Base-by-base conservation (phyloP, 2,888 invertebrate genomes). In the Noctua janthe region DNA sequence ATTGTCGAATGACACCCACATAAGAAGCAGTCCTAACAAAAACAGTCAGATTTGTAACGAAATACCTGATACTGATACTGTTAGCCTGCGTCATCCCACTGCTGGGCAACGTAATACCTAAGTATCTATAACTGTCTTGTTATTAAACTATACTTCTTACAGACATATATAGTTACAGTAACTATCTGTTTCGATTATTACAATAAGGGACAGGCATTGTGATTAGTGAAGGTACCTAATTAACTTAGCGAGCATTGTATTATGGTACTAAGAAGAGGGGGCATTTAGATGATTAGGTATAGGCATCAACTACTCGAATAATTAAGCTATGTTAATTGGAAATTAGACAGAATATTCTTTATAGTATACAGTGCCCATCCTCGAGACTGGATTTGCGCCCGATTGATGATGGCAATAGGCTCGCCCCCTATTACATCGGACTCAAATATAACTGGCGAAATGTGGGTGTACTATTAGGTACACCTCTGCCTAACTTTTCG, bases 101-200 rank as follows among this genome's bases (percentile, higher is more conserved):
- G 35, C 35, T 39, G 35, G 35, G 35, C 35, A 39, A 39, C 35
- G 3, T 1, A 39, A 39, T 39, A 11, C 47, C 11, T 47, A 11
- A 2, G 47, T 47, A 47, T 0, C 29, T 13, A 13, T 39, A 23
- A 67, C 66, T 23, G 39, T 11, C 23, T 67, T 23, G 23, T 11
- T 6, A 66, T 23, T 66, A 6, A 59, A 23, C 11, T 39, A 39
- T 39, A 66, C 20, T 20, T 23, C 23, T 23, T 23, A 66, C 20
- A 66, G 11, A 66, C 66, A 66, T 11, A 43, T 39, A 23, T 59
- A 74, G n/a, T n/a, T 75, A 49, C n/a, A 74, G 7, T 62, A 29
- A 7, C 6, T 62, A 15, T 62, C 15, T 62, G n/a, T 74, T 59
- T 35, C 47, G 2, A 59, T 73, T 15, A 56, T 56, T 59, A 13